Evolutionary conservation across 2,797 vertebrate genomes (phyloP).

Genomic region (Schizopygopsis pylzovi): DNA sequence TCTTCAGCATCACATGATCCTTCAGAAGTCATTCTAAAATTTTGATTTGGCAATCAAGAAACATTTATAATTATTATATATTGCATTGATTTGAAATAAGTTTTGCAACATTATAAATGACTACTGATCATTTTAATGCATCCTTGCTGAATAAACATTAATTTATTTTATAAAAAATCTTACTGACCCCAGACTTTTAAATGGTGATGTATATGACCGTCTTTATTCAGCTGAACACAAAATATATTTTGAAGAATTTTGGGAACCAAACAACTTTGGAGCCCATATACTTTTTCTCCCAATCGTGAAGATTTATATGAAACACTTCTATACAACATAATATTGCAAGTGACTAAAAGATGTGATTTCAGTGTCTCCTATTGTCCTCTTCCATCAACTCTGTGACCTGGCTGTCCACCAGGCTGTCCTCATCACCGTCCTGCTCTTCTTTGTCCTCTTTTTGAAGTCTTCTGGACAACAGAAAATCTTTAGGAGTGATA

Average conservation of each 20-base stretch:
- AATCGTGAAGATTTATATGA: background rate
- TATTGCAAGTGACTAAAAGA: background rate
- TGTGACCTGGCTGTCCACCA: slow-evolving; percentile 51
- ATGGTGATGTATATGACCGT: background rate
- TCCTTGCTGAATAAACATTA: background rate
- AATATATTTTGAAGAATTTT: background rate
- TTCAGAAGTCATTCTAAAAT: background rate
- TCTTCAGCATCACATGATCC: background rate
- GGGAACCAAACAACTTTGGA: background rate
- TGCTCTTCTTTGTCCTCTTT: slow-evolving; percentile 43
- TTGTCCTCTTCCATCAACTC: slow-evolving; percentile 59
- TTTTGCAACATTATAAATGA: too few relatives aligned
- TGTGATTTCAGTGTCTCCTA: slow-evolving; percentile 16
- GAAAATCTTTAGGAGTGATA: slow-evolving; percentile 68
- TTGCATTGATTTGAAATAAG: too few relatives aligned
- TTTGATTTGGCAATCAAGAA: background rate
- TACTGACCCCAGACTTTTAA: background rate
- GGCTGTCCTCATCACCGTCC: slow-evolving; percentile 25
- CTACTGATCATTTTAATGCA: background rate
- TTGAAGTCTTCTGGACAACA: slow-evolving; percentile 66
- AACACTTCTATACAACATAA: background rate
- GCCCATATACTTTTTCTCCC: background rate
- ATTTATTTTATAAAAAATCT: background rate
- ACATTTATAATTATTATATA: background rate
- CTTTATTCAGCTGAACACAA: background rate